Base-by-base conservation (phyloP, 1,140 invertebrate species). In the Sinonovacula constricta region DNA sequence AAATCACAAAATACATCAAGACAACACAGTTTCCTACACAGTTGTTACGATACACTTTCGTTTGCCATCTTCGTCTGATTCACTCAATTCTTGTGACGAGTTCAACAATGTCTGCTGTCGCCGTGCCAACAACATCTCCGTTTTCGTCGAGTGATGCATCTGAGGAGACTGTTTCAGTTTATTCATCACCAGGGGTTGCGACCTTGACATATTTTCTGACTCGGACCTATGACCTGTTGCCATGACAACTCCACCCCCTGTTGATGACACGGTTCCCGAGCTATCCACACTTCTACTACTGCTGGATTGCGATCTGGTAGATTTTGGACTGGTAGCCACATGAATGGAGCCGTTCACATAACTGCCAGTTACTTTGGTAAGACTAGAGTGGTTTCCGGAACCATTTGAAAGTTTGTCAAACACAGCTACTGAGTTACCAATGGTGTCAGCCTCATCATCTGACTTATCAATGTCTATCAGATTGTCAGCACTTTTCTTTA, bases 121-220 rank as follows among this genome's bases (percentile, higher is more conserved):
- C n/a, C 90, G 74, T 28, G 90, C 90, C n/a, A 90, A 56, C 60
- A 91, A 72, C 88, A 91, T 90, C 69, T 91, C 90, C 2, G 90
- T 91, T 75, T 91, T 91, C 12, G 90, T 91, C 59, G 86, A 59
- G 56, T 84, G 88, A 56, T 77, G 72, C 0, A 60, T 54, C 4
- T 80, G 76, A 7, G 82, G 78, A 12, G 78, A 24, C 22, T 24
- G 39, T 28, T 34, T n/a, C 28, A 33, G 33, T 51, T 57, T 80
- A n/a, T 53, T 15, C 28, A 39, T 4, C 2, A 51, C 26, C 26
- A n/a, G 26, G 10, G 66, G 18, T 39, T 31, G 33, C 0, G 67
- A 39, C n/a, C 18, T 69, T 39, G 49, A 10, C 0, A 45, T 14
- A 33, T 18, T 60, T 53, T 68, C 66, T 54, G 72, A 56, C 33